Evolutionary conservation across 1,140 invertebrate species (phyloP), one percentile per base, ranked within the genome.

Genomic region (Drosophila athabasca): DNA sequence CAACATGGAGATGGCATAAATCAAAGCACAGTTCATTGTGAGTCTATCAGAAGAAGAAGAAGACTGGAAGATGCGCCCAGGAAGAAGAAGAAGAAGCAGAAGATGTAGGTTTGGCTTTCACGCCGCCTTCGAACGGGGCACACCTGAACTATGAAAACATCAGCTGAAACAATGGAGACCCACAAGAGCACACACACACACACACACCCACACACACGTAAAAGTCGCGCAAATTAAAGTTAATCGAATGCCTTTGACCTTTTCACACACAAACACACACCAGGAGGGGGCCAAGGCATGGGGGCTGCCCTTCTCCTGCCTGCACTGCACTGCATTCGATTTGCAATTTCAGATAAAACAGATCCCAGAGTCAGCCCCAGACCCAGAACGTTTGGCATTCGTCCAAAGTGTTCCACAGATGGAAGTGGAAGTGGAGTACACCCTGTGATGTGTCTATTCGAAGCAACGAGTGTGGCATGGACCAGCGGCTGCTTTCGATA

Each of bases 171-270:
- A 84, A 84, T 84, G 73, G 72, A 64, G 43, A 49, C 45, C 24
- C 31, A 55, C 46, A 62, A 26, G 71, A 51, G 55, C 44, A 66
- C 19, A 48, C 70, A 66, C 35, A 50, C 11, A 46, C 46, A 48
- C 39, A 54, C 29, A 62, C 52, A 31, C n/a, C n/a, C 19, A 50
- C 31, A 48, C 31, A 45, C 49, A 62, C 53, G 54, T n/a, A 58
- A 73, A 48, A 75, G 62, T 51, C 64, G 81, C 64, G 78, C 78
- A 87, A 85, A 85, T 87, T 82, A 85, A 85, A 85, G 82, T 85
- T 85, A 87, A 85, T 85, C 82, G 82, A 87, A 87, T 87, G 78
- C 78, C 67, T 87, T 88, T 87, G 78, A 87, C 82, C 82, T 87
- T 87, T 87, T 72, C 71, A 75, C 44, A 70, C 82, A 81, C 64